Evolutionary conservation across 2,797 vertebrate genomes (phyloP), one percentile per base, ranked within the genome.

Genomic region (Thaleichthys pacificus): DNA sequence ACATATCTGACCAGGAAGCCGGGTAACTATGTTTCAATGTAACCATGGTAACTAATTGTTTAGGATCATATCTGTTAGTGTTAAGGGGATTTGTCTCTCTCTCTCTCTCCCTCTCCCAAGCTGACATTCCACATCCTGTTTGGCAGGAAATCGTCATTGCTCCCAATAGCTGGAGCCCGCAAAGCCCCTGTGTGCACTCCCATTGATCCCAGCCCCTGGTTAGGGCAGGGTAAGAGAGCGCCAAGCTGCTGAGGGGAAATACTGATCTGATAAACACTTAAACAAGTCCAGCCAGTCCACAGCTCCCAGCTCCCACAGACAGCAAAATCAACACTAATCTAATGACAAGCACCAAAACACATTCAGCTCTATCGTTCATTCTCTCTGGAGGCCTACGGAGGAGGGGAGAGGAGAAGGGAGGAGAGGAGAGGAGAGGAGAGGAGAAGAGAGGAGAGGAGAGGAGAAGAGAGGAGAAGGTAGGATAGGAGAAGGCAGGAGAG

Each of bases 271-370:
- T 93, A 93, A 95, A 92, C 88, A 89, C 86, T 92, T 93, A 92
- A 93, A 93, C 91, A 93, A 94, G 91, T 95, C 93, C 89, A 89
- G 91, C 86, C 88, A 91, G 88, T 92, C 91, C 86, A 81, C 92
- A 90, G 89, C 94, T 92, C 92, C 90, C 90, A 81, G 80, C 87
- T 84, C 89, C 85, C 88, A 88, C 87, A 49, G 83, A 91, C 88
- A 93, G 92, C 75, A 91, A 94, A 95, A 96, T 96, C 95, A 95
- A 95, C 96, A 91, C 91, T 95, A 96, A 97, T 95, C 93, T 90
- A 93, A 95, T 96, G 91, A 93, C 90, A 91, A 91, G 87, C 89
- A 92, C 89, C 93, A 93, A 95, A 97, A 94, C 91, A 93, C 94
- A 94, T 96, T 95, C 91, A 82, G 78, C 8, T 57, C 3, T 78